These are phyloP conservation scores for Tolmerus cingulatus DNA, from an alignment of 2,888 invertebrate genomes.

Conservation along the genomic window DNA sequence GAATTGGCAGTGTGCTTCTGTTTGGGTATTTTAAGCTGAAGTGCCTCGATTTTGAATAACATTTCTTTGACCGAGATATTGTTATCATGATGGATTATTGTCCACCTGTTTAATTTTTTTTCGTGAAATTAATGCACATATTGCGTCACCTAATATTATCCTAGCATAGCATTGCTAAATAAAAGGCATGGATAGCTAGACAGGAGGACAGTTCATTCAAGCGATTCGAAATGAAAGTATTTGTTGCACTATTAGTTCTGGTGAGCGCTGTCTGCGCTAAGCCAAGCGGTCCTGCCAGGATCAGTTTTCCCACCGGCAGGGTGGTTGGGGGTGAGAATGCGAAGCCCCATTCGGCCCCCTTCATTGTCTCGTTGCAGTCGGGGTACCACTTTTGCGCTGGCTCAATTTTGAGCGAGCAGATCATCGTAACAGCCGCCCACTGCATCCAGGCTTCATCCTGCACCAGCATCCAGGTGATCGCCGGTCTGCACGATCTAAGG, in stretches of 20 bases:
- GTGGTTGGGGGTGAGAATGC: constrained; percentile 57
- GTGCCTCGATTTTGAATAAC: neutral
- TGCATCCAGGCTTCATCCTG: constrained; percentile 52
- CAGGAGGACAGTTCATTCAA: neutral
- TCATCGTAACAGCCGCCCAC: constrained; percentile 63
- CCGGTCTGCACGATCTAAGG: constrained; percentile 61
- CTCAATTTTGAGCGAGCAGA: constrained; percentile 59
- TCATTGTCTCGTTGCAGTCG: constrained; percentile 59
- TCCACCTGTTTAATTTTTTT: too few species aligned
- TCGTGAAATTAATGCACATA: neutral
- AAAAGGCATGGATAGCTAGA: neutral
- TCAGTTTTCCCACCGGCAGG: constrained; percentile 15
- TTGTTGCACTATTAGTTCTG: neutral
- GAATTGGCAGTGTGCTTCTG: too few species aligned
- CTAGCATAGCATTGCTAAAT: neutral
- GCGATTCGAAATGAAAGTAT: constrained; percentile 20
- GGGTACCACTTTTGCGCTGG: constrained; percentile 61
- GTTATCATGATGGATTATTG: too few species aligned
- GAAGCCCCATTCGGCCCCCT: constrained; percentile 62
- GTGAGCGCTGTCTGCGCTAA: neutral
- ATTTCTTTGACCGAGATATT: neutral
- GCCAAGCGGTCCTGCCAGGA: neutral
- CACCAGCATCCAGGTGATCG: constrained; percentile 58
- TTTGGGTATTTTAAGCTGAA: too few species aligned
- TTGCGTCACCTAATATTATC: neutral